phyloP scores from a whole-genome alignment of 2,113 vertebrate genomes.

The Ameiurus melas region DNA sequence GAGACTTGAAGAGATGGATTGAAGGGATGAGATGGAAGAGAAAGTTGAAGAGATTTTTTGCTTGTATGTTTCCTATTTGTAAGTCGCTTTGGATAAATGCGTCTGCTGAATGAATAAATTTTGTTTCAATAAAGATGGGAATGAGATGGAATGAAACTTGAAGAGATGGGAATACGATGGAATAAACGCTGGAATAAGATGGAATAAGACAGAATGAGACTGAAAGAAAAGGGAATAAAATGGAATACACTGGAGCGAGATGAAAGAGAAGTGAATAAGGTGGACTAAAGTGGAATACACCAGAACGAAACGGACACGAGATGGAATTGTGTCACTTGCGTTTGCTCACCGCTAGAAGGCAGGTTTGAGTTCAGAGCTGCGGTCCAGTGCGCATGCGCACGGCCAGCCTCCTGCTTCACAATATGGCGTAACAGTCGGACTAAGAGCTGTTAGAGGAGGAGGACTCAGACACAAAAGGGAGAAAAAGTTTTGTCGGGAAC shows the following conservation, averaged over 20 bases:
- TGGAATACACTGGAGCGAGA: not conserved
- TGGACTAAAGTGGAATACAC: not conserved
- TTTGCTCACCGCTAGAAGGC: not conserved
- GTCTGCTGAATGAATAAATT: too few species aligned
- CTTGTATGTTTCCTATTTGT: too few species aligned
- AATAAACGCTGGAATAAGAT: not conserved
- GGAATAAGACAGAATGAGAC: not conserved
- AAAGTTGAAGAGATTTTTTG: not conserved
- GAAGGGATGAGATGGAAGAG: not conserved
- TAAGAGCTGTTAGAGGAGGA: conserved; percentile 26
- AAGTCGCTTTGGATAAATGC: too few species aligned
- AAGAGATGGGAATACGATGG: not conserved
- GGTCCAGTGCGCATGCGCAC: conserved; percentile 50
- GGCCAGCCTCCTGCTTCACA: conserved; percentile 37
- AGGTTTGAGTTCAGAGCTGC: not conserved
- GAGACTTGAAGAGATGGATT: not conserved
- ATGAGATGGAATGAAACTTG: not conserved
- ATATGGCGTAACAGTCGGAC: conserved; percentile 55
- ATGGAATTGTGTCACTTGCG: not conserved
- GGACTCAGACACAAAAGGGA: conserved; percentile 55
- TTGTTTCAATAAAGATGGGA: too few species aligned
- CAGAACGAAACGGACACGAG: not conserved
- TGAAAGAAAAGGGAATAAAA: not conserved
- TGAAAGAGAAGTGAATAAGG: not conserved
- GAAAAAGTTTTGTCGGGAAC: conserved; percentile 51